Evolutionary conservation across 2,113 vertebrate genomes (phyloP), one percentile per base, ranked within the genome.

Genomic region (Neodontobutis hainanensis): DNA sequence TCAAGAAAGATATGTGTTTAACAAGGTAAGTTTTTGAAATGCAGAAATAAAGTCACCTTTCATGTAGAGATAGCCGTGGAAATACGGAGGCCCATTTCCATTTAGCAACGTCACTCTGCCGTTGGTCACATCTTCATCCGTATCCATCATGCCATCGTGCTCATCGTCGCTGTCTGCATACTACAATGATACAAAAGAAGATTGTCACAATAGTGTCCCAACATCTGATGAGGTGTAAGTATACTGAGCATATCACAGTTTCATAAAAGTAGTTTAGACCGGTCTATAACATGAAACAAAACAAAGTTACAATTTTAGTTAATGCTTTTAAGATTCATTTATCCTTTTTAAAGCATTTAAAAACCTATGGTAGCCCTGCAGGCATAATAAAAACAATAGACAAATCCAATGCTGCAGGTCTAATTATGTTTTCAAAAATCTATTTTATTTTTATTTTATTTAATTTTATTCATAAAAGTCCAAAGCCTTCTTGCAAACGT

Each of bases 21-120:
- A 8, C 8, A 27, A 14, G 1, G 4, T 46, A 11, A 6, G 12
- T 4, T 11, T 10, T 8, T 5, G 16, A 46, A 19, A 15, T 46
- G 8, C 3, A 34, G 35, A 38, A 60, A 11, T 58, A 32, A 36
- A 36, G 87, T 74, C 68, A 95, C 96, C 95, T 68, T 97, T 97
- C 95, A 97, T 96, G 82, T 96, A 96, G 63, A 97, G 95, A 85
- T 96, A 97, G 65, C 95, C 94, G 65, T 97, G 95, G 89, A 97
- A 97, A 87, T 97, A 97, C 0, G 95, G 94, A 0, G 95, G 94
- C 4, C 94, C 95, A 1, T 93, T 94, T 38, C 95, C 95, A 19
- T 94, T 95, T n/a, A 95, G 91, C 38, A 95, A 58, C 32, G 91
- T 94, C 60, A 95, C 92, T 48, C 93, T 92, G 19, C 93, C 92